Percentiles rank a stretch among this genome's conserved stretches.
Evolutionary conservation across 2,888 invertebrate species (phyloP).

Genomic region (Pandemis cinnamomeana): DNA sequence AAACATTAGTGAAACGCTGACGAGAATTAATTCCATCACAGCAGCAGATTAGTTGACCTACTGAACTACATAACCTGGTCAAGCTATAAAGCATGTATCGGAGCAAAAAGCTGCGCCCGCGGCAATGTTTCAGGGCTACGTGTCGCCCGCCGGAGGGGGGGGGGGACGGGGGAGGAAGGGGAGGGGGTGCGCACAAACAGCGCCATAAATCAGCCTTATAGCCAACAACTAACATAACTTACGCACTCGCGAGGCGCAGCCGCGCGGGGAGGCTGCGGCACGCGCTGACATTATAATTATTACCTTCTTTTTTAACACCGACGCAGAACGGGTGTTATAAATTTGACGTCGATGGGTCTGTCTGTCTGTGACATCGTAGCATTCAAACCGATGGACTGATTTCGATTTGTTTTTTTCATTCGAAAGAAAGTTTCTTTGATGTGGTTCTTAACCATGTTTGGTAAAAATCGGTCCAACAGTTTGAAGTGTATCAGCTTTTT

Average conservation of each 20-base stretch:
- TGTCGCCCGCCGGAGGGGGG: conserved; percentile 24
- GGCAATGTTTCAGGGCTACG: conserved; percentile 33
- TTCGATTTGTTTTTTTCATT: too few relatives aligned
- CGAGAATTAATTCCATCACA: too few relatives aligned
- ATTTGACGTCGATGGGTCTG: too few relatives aligned
- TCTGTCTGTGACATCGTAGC: too few relatives aligned
- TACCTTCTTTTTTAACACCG: too few relatives aligned
- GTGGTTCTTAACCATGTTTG: too few relatives aligned
- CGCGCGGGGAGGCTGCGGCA: conserved; percentile 5
- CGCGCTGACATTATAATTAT: too few relatives aligned
- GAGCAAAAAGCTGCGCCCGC: conserved; percentile 15
- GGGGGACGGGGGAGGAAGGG: conserved; percentile 47
- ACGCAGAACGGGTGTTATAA: not conserved
- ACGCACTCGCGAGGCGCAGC: conserved; percentile 28
- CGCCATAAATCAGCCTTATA: conserved; percentile 60
- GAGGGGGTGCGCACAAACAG: conserved; percentile 58
- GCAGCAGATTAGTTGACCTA: not conserved
- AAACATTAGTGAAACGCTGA: too few relatives aligned
- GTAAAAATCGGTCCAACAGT: too few relatives aligned
- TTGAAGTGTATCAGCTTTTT: too few relatives aligned
- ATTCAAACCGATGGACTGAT: too few relatives aligned
- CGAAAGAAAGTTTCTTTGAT: too few relatives aligned
- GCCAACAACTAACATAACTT: conserved; percentile 53
- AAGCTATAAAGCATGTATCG: not conserved
- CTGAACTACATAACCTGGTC: not conserved